These are phyloP conservation scores for Kryphioiulus occultus DNA, from an alignment of 2,888 invertebrate species.

Conservation along the genomic window DNA sequence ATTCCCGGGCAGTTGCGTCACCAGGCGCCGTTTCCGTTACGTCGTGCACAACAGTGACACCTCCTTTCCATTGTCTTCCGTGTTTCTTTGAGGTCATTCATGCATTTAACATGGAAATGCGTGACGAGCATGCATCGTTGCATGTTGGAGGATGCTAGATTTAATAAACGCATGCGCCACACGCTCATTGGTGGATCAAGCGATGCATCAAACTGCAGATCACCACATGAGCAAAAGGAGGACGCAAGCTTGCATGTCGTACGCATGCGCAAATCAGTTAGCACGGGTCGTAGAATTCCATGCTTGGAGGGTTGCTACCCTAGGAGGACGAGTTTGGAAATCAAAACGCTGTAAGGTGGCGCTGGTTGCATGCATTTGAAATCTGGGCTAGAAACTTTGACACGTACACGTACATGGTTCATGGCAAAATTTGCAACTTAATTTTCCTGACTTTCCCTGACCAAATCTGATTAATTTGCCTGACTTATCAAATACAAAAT, in stretches of 20 bases:
- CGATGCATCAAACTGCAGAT: neutral
- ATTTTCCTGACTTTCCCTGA: too few relatives aligned
- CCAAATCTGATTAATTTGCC: too few relatives aligned
- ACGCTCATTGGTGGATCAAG: neutral
- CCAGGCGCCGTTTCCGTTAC: neutral
- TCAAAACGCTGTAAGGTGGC: neutral
- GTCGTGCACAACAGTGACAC: neutral
- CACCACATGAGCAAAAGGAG: too few relatives aligned
- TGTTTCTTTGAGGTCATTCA: neutral
- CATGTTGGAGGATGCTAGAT: neutral
- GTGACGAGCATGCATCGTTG: neutral
- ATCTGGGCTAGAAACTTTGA: too few relatives aligned
- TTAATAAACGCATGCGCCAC: neutral
- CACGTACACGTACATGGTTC: too few relatives aligned
- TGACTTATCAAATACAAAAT: too few relatives aligned
- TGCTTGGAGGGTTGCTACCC: neutral
- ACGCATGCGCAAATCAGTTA: neutral
- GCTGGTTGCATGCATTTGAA: neutral
- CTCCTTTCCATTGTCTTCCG: neutral
- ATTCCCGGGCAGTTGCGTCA: neutral
- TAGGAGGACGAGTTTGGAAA: neutral
- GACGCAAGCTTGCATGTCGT: too few relatives aligned
- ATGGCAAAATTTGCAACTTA: too few relatives aligned
- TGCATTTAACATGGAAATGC: constrained; percentile 4
- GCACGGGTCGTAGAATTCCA: neutral